Percentiles rank a stretch among this genome's conserved stretches.
These are phyloP conservation scores for Gyrodactylus bullatarudis DNA, from an alignment of 1,140 invertebrate species.

Conservation along the genomic window DNA sequence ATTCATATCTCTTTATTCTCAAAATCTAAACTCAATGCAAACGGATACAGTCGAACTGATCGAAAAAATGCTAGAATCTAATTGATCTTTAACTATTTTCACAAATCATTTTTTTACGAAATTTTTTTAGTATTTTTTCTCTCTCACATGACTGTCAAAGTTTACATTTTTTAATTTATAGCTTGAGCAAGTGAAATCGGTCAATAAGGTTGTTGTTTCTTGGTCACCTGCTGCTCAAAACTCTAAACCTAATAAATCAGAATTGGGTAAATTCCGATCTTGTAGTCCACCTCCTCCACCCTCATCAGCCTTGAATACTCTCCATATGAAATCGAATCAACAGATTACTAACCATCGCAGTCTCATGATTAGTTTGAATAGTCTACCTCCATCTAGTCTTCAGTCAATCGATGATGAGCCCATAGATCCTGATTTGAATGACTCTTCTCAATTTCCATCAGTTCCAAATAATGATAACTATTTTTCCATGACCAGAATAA, in stretches of 20 bases:
- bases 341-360: background rate
- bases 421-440: background rate
- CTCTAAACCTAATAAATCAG: background rate
- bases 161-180: too few species aligned
- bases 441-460: background rate
- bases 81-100: too few species aligned
- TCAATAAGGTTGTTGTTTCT: background rate
- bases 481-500: background rate
- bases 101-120: too few species aligned
- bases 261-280: background rate
- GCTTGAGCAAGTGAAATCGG: background rate
- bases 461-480: too few species aligned
- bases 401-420: background rate
- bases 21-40: too few species aligned
- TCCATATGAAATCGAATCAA: background rate
- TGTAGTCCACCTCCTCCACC: background rate
- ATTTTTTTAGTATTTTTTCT: too few species aligned
- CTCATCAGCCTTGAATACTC: background rate
- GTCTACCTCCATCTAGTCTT: too few species aligned
- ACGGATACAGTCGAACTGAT: too few species aligned
- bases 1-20: too few species aligned
- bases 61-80: too few species aligned
- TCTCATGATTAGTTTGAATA: background rate
- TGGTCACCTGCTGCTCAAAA: background rate
- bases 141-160: too few species aligned